Evolutionary conservation across 2,113 vertebrate genomes (phyloP).

Genomic region (Embiotoca jacksoni): DNA sequence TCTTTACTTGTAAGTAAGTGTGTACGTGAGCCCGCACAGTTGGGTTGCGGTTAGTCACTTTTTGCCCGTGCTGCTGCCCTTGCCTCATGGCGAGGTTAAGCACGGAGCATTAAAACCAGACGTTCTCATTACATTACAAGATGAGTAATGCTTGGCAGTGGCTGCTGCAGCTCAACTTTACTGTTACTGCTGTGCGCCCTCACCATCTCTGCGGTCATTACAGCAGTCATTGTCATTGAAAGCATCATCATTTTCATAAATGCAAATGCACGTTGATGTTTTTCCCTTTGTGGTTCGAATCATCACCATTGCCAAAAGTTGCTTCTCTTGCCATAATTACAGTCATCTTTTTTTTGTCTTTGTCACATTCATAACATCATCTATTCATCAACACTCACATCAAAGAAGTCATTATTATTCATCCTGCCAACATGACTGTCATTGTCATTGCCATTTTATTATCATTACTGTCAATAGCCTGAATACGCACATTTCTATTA

Average conservation of each 20-base stretch:
- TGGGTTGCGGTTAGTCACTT: constrained; percentile 12
- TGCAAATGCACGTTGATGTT: constrained; percentile 27
- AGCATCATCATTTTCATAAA: constrained; percentile 38
- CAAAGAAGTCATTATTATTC: not conserved
- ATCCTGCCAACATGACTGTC: not conserved
- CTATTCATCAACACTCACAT: not conserved
- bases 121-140: constrained; percentile 66
- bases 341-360: constrained; percentile 24
- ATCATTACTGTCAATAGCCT: too few relatives aligned
- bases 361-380: constrained; percentile 16
- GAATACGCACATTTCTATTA: too few relatives aligned
- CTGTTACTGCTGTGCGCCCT: constrained; percentile 35
- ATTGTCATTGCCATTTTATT: too few relatives aligned
- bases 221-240: constrained; percentile 29
- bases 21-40: constrained; percentile 17
- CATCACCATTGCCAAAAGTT: constrained; percentile 24
- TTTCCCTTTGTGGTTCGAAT: constrained; percentile 19
- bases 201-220: constrained; percentile 42
- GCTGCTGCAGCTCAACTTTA: constrained; percentile 37
- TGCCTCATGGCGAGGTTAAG: constrained; percentile 62
- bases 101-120: constrained; percentile 46
- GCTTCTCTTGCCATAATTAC: constrained; percentile 28
- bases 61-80: constrained; percentile 25
- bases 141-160: constrained; percentile 66
- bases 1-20: not conserved